Percentiles rank a stretch among this genome's conserved stretches.
These are phyloP conservation scores for Parotia lawesii DNA, from an alignment of 2,113 vertebrate genomes.

Conservation along the genomic window DNA sequence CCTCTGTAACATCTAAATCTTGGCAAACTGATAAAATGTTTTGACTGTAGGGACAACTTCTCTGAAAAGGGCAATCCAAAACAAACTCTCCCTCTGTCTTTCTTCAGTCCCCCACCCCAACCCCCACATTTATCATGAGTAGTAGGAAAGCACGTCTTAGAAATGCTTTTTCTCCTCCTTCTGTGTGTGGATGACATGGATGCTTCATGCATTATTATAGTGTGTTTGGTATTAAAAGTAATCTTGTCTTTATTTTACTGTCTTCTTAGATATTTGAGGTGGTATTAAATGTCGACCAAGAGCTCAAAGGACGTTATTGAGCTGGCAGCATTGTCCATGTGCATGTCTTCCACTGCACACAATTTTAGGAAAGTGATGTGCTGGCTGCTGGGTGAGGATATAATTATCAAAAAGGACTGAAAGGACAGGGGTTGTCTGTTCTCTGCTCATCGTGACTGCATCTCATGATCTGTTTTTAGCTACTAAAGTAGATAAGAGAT, in stretches of 20 bases:
- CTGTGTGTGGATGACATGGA: neutral
- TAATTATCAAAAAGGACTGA: neutral
- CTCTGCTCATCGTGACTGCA: neutral
- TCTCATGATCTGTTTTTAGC: neutral
- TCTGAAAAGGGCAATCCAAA: neutral
- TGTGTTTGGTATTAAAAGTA: neutral
- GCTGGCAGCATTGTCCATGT: neutral
- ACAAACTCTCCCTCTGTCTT: neutral
- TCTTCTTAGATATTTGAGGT: neutral
- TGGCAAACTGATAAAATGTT: neutral
- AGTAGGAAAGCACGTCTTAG: neutral
- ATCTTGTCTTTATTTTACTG: neutral
- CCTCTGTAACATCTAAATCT: neutral
- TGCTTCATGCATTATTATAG: neutral
- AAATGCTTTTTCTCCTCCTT: neutral
- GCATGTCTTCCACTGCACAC: neutral
- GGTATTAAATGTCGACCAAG: neutral
- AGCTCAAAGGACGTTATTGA: neutral
- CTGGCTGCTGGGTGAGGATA: neutral
- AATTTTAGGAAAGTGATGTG: neutral
- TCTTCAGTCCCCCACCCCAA: accelerated
- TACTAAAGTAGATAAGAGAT: neutral
- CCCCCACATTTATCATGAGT: neutral
- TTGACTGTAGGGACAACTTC: neutral
- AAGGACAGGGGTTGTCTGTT: neutral